Evolutionary conservation across 2,797 vertebrate genomes (phyloP), one percentile per base, ranked within the genome.

Genomic region (Arremon brunneinucha): DNA sequence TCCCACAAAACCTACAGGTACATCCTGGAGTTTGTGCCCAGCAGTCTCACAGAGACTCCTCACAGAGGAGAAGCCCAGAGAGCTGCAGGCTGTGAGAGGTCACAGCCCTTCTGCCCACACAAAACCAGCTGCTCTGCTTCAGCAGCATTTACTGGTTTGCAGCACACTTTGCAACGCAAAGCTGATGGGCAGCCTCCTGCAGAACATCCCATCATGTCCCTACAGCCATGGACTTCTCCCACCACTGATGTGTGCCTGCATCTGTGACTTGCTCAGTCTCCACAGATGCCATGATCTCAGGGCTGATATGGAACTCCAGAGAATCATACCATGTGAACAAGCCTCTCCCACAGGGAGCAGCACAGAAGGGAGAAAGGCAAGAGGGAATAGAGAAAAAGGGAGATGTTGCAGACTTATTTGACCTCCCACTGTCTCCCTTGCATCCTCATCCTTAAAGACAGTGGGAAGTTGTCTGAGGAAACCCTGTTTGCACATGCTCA

Each of bases 141-240:
- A 49, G 56, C 56, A 41, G 56, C 6, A 0, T 41, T 77, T 27
- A 15, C 47, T 5, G 4, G 23, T 43, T 62, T 52, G 56, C 26
- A 47, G 80, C 46, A 56, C 8, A 1, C 28, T 55, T 76, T 62
- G 43, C 63, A 79, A 56, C 53, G 13, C 53, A 14, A 19, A 59
- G 56, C 12, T 37, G 24, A 7, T 6, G 1, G 62, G 59, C 59
- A 89, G 50, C 14, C 26, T 78, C 46, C 37, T 0, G 0, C 28
- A 27, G 3, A 2, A 71, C 11, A 46, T 21, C 14, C 22, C 13
- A 3, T 22, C 21, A 0, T 8, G 13, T 71, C 32, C 6, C 0
- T 13, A 19, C 14, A 24, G 0, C 43, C 22, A 1, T 13, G 32
- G 21, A 3, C 46, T 64, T 49, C 39, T 76, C 41, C 63, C 34